Base-by-base conservation (phyloP, 35 echinoderm and acorn worm genomes). In the Heliocidaris tuberculata region DNA sequence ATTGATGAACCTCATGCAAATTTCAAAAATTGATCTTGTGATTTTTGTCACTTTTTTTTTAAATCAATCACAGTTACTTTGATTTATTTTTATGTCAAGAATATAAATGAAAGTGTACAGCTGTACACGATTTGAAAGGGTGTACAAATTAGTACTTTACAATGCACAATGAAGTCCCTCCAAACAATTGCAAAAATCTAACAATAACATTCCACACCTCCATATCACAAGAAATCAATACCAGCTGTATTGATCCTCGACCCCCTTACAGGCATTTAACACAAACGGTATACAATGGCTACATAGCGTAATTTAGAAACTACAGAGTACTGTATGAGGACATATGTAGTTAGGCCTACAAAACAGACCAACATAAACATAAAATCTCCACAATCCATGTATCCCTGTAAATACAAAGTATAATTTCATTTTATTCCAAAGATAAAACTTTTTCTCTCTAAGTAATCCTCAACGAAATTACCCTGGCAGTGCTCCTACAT, bases 171-270 rank as follows among this genome's bases (percentile, higher is more conserved):
- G 17, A 17, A 31, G 32, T 19, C 31, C 87, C 24, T 89, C 47
- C 65, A 78, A 52, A 52, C 12, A 13, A 52, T 52, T 52, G 50
- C 50, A 52, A 78, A 78, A 7, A 78, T 47, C 31, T 48, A 35
- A 42, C 30, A 89, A 89, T 17, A 13, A 30, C 87, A 89, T 89
- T 47, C 87, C 87, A 89, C 31, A 89, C 87, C 87, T 42, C 19
- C 12, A 89, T 48, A 47, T 17, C 5, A 13, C 17, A 47, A 89
- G 31, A 89, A 89, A 89, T 89, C 87, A 89, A 89, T 89, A 89
- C 17, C 87, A 32, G 31, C 47, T 32, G 31, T 89, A 89, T 89
- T 89, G 31, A 89, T 89, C 87, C 87, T 27, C 9, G 32, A 32
- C 87, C 87, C 10, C 13, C 85, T 86, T 29, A 32, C 85, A 86